A percentile compares a stretch with the other conserved stretches of the same genome.
Evolutionary conservation across 2,888 invertebrate species (phyloP).

Genomic region (Eupithecia exiguata): DNA sequence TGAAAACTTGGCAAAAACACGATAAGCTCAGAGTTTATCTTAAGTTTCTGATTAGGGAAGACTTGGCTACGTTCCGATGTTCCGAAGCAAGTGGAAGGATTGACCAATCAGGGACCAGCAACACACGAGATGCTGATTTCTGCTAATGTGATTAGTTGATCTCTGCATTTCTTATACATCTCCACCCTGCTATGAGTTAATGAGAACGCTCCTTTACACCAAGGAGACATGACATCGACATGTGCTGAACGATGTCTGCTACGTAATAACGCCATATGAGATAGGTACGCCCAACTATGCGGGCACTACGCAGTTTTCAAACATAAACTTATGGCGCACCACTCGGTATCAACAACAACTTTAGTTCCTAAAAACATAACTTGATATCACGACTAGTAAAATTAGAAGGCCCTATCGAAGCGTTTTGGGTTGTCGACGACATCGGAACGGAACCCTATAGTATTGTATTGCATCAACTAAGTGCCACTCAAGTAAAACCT

Average conservation of each 20-base stretch:
- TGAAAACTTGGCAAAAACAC: slow-evolving; percentile 8
- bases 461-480: not conserved
- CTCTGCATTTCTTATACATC: not conserved
- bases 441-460: too few species aligned
- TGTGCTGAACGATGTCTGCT: not conserved
- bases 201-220: not conserved
- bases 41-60: not conserved
- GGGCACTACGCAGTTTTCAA: not conserved
- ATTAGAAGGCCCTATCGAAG: too few species aligned
- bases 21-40: slow-evolving; percentile 2
- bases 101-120: not conserved
- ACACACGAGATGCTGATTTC: not conserved
- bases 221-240: not conserved
- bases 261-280: not conserved
- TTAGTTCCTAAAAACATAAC: too few species aligned
- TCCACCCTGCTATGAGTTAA: not conserved
- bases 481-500: too few species aligned
- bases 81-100: not conserved
- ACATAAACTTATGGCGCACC: not conserved
- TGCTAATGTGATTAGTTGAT: not conserved
- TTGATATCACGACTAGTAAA: too few species aligned
- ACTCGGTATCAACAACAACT: too few species aligned
- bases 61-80: not conserved
- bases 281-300: not conserved
- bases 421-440: too few species aligned